Evolutionary conservation across 2,888 invertebrate genomes (phyloP).

Genomic region (Orthosia gracilis): DNA sequence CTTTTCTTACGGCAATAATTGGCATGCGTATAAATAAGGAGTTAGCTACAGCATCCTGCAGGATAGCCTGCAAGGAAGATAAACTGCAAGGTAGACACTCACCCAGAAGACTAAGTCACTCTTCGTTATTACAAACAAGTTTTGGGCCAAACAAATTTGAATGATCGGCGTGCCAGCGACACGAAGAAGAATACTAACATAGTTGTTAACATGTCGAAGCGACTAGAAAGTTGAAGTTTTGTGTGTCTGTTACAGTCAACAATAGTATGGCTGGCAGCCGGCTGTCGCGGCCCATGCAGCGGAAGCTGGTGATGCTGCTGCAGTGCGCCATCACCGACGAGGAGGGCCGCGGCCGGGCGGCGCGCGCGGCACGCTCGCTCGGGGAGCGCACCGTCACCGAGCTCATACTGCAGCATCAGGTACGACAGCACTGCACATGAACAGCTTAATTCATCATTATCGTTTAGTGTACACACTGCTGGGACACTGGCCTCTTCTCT

Average conservation of each 20-base stretch:
- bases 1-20: not conserved
- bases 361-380: conserved; percentile 96
- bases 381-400: conserved; percentile 98
- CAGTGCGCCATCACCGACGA: conserved; percentile 97
- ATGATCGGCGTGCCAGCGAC: no score
- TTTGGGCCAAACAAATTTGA: no score
- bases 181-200: no score
- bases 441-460: no score
- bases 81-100: not conserved
- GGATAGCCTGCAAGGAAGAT: not conserved
- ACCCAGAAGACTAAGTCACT: not conserved
- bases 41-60: no score
- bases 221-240: not conserved
- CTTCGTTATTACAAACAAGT: not conserved
- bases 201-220: no score
- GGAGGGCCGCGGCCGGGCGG: conserved; percentile 95
- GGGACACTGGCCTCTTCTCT: no score
- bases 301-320: conserved; percentile 97
- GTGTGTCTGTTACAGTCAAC: conserved; percentile 69
- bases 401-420: conserved; percentile 97
- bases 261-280: conserved; percentile 78
- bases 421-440: conserved; percentile 46
- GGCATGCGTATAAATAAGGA: not conserved
- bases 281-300: conserved; percentile 97
- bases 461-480: no score